Conservation (phyloP, 2,888 invertebrate species). For the Tetropium fuscum region DNA sequence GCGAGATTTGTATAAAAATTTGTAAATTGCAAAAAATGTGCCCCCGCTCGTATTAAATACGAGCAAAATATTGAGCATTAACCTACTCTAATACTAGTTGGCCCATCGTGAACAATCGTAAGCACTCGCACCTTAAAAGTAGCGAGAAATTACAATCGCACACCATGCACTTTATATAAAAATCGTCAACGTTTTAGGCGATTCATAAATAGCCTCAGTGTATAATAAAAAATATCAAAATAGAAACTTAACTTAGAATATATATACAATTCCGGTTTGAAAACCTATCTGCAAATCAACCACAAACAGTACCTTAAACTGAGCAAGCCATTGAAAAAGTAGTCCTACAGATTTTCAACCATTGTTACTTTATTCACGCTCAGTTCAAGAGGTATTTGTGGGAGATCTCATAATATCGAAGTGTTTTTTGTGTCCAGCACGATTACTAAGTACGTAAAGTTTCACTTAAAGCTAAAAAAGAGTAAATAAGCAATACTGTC, state of each 20-base stretch:
- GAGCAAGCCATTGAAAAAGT: too few species aligned
- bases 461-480: constrained; percentile 61
- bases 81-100: constrained; percentile 36
- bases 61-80: constrained; percentile 22
- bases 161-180: constrained; percentile 24
- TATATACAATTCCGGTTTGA: constrained; percentile 49
- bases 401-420: constrained; percentile 31
- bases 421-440: constrained; percentile 43
- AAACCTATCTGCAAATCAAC: constrained; percentile 23
- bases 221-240: constrained; percentile 57
- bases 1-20: constrained; percentile 31
- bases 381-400: constrained; percentile 24
- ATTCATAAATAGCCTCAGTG: constrained; percentile 42
- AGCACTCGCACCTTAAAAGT: background rate
- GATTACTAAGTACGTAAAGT: constrained; percentile 61
- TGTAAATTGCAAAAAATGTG: constrained; percentile 21
- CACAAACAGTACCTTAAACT: constrained; percentile 19
- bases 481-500: constrained; percentile 62
- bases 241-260: constrained; percentile 56
- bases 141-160: background rate
- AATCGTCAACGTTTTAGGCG: constrained; percentile 38
- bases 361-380: too few species aligned
- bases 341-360: too few species aligned
- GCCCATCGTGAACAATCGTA: constrained; percentile 25
- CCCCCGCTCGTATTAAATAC: constrained; percentile 18